Base-by-base conservation (phyloP, 2,113 vertebrate genomes). In the Passer montanus region DNA sequence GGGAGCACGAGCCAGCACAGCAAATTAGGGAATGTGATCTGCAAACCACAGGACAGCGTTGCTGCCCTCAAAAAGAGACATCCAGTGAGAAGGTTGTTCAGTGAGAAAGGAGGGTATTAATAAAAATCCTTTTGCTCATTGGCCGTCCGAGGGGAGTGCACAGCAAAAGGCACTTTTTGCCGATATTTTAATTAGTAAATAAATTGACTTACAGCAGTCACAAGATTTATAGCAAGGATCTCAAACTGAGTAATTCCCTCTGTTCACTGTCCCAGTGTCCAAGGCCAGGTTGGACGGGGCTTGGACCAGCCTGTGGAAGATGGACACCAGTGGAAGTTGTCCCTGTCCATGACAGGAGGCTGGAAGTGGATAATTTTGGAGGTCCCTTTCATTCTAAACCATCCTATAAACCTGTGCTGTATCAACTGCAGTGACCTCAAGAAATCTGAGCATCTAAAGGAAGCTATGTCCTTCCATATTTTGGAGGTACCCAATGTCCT, bases 11-110 rank as follows among this genome's bases (percentile, higher is more conserved):
- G 79, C 82, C 94, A 97, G 63, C 53, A 62, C 43, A 49, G 10
- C 62, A 56, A 93, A 96, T 90, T 37, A 94, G 83, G 85, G 84
- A 83, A 80, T 53, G 85, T 37, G 41, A 63, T 27, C 75, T 85
- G 78, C 41, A 66, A 56, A 68, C 15, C 53, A 46, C 67, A 49
- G 55, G 59, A 53, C 22, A 19, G 60, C 47, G 4, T 9, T 24
- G 14, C 72, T 89, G 59, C 33, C 78, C 74, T 78, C 6, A 12
- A 58, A 83, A 50, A 62, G 27, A 62, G 33, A 14, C 44, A 47
- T 24, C 27, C 67, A 56, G 47, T 2, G 28, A 72, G 70, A 52
- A 60, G 58, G 80, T 22, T 43, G 35, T 37, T 80, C 63, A 13
- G 30, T 0, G 3, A 78, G 80, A 62, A 70, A 23, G 49, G 26